A percentile compares a stretch with the other conserved stretches of the same genome.
phyloP scores from a whole-genome alignment of 2,888 invertebrate genomes.

The Apoderus coryli region DNA sequence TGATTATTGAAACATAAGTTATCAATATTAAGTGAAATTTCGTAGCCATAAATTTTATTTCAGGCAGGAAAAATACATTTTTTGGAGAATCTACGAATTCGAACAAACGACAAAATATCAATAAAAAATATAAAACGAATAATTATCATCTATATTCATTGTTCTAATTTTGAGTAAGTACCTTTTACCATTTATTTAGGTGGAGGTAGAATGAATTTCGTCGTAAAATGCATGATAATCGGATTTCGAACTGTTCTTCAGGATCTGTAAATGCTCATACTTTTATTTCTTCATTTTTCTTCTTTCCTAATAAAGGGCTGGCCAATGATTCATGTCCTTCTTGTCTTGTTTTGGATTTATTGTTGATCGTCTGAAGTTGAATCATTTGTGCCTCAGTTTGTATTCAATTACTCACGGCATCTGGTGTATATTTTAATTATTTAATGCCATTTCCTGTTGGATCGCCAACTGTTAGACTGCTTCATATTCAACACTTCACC shows the following conservation, averaged over 20 bases:
- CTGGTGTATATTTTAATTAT: conserved; percentile 7
- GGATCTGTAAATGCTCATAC: conserved; percentile 7
- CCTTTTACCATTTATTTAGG: conserved; percentile 1
- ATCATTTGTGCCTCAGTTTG: conserved; percentile 2
- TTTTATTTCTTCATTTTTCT: conserved; percentile 6
- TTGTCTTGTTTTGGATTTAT: conserved; percentile 1
- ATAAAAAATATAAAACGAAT: not conserved
- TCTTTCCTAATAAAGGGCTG: conserved; percentile 7
- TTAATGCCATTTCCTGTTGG: conserved; percentile 7
- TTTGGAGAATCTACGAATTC: conserved; percentile 1
- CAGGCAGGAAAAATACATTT: conserved; percentile 1
- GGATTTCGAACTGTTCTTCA: conserved; percentile 4
- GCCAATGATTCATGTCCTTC: conserved; percentile 1
- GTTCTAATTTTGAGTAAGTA: conserved; percentile 2
- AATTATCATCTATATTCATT: conserved; percentile 1
- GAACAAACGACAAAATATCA: conserved; percentile 1
- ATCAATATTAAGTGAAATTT: conserved; percentile 1
- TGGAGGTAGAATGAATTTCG: conserved; percentile 6
- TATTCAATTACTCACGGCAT: conserved; percentile 6
- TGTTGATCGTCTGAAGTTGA: conserved; percentile 1
- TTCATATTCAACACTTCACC: too few species aligned
- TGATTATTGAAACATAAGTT: conserved; percentile 3
- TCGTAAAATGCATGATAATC: conserved; percentile 7
- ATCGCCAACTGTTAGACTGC: conserved; percentile 6
- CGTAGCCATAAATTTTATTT: conserved; percentile 3